Evolutionary conservation across 2,888 invertebrate species (phyloP).

Genomic region (Stenchaetothrips biformis): DNA sequence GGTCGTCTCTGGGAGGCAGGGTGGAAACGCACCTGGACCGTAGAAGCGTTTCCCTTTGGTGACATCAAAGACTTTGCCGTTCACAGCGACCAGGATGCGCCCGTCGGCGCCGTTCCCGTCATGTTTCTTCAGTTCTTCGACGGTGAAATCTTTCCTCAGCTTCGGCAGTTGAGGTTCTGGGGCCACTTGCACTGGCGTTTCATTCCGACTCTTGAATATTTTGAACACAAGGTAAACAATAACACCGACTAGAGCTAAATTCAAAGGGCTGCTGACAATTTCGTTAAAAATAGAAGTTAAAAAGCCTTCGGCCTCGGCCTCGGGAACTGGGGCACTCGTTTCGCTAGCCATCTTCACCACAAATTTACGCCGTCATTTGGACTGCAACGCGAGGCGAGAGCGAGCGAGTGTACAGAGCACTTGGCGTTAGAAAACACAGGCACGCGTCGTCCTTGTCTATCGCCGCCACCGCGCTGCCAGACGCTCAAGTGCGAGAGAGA

Average conservation of each 20-base stretch:
- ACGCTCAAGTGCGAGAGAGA: too few relatives aligned
- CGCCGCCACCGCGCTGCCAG: too few relatives aligned
- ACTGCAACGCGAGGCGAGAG: background rate
- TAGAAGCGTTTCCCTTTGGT: slow-evolving; percentile 87
- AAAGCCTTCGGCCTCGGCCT: background rate
- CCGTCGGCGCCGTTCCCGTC: slow-evolving; percentile 85
- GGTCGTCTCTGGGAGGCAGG: background rate
- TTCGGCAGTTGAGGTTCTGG: slow-evolving; percentile 66
- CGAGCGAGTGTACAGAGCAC: too few relatives aligned
- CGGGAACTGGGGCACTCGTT: background rate
- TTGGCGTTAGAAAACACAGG: too few relatives aligned
- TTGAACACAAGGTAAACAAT: slow-evolving; percentile 70
- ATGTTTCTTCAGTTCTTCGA: slow-evolving; percentile 77
- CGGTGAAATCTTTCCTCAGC: slow-evolving; percentile 80
- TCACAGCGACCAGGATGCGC: slow-evolving; percentile 84
- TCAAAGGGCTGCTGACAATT: slow-evolving; percentile 65
- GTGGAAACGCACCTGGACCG: slow-evolving; percentile 71
- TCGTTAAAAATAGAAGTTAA: slow-evolving; percentile 50
- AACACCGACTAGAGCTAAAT: slow-evolving; percentile 61
- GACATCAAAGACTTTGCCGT: slow-evolving; percentile 92
- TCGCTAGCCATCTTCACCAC: slow-evolving; percentile 10
- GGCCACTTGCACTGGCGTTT: slow-evolving; percentile 42
- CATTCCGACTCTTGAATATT: slow-evolving; percentile 56
- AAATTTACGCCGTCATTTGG: slow-evolving; percentile 19
- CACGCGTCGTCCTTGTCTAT: too few relatives aligned